Evolutionary conservation across 2,113 vertebrate species (phyloP).

Genomic region (Myxocyprinus asiaticus): DNA sequence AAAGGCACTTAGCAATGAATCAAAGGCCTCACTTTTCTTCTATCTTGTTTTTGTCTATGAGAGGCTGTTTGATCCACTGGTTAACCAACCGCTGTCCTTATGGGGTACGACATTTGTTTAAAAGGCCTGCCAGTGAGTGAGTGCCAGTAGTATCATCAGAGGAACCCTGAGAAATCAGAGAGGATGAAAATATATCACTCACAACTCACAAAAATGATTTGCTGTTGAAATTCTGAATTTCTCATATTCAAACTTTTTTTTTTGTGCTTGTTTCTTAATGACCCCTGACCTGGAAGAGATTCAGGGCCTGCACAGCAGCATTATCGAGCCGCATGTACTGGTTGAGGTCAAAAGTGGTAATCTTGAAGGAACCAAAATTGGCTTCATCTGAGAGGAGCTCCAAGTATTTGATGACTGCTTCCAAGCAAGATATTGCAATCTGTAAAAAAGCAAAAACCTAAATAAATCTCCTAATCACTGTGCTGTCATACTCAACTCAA

Average conservation of each 20-base stretch:
- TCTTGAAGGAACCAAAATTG: conserved; percentile 91
- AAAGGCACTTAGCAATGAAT: too few species aligned
- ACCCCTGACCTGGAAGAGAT: conserved; percentile 91
- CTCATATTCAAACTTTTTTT: not conserved
- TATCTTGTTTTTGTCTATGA: conserved; percentile 92
- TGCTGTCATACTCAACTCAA: not conserved
- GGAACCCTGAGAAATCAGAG: conserved; percentile 84
- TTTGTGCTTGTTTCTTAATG: not conserved
- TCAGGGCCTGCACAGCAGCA: conserved; percentile 90
- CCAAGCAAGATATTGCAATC: conserved; percentile 93
- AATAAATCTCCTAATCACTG: not conserved
- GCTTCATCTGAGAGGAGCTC: conserved; percentile 93
- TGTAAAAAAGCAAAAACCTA: conserved; percentile 55
- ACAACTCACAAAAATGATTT: not conserved
- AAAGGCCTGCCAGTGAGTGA: conserved; percentile 86
- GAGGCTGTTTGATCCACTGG: conserved; percentile 98
- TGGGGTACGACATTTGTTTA: conserved; percentile 94
- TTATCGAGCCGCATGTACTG: conserved; percentile 97
- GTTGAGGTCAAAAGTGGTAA: conserved; percentile 87
- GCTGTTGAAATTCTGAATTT: not conserved
- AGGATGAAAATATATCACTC: not conserved
- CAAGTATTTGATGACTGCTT: conserved; percentile 90
- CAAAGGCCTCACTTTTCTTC: conserved; percentile 84
- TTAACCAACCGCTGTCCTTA: conserved; percentile 93
- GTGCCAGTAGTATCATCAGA: conserved; percentile 83